A percentile compares a stretch with the other conserved stretches of the same genome.
phyloP scores from a whole-genome alignment of 2,888 invertebrate species.

The Tryphoninae sp. region DNA sequence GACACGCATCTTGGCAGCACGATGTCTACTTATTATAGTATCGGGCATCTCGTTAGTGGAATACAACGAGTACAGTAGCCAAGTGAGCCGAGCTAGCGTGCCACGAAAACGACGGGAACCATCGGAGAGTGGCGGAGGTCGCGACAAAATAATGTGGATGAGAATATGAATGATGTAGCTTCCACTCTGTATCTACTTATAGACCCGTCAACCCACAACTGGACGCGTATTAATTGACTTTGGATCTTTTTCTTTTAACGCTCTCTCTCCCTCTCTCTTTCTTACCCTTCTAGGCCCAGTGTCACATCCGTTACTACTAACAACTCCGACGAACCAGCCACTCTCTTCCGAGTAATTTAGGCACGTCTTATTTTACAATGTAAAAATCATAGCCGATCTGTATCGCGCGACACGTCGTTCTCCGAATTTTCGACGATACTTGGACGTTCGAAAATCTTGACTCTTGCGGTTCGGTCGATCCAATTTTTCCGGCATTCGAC shows the following conservation, averaged over 20 bases:
- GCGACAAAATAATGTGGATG: conserved; percentile 76
- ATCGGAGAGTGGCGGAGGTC: conserved; percentile 46
- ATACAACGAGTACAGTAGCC: conserved; percentile 66
- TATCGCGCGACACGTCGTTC: conserved; percentile 24
- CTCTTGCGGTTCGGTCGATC: conserved; percentile 21
- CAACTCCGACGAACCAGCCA: not conserved
- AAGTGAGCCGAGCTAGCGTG: conserved; percentile 36
- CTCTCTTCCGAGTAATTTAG: conserved; percentile 31
- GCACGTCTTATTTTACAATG: conserved; percentile 32
- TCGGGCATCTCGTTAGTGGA: conserved; percentile 75
- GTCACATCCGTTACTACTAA: conserved; percentile 9
- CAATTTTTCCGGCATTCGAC: conserved; percentile 14
- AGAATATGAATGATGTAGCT: conserved; percentile 78
- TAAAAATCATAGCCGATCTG: conserved; percentile 29
- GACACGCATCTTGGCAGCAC: conserved; percentile 68
- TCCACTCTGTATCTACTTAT: conserved; percentile 77
- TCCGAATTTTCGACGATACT: conserved; percentile 26
- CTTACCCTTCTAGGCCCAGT: conserved; percentile 45
- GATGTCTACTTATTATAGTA: conserved; percentile 70
- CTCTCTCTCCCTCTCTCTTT: conserved; percentile 52
- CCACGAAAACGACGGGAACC: conserved; percentile 50
- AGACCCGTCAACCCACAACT: conserved; percentile 77
- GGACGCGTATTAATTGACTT: conserved; percentile 80
- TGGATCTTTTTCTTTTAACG: conserved; percentile 70
- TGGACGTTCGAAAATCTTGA: not conserved